These are phyloP conservation scores for Phalanger gymnotis DNA, from an alignment of 2,797 vertebrate species.

Conservation along the genomic window DNA sequence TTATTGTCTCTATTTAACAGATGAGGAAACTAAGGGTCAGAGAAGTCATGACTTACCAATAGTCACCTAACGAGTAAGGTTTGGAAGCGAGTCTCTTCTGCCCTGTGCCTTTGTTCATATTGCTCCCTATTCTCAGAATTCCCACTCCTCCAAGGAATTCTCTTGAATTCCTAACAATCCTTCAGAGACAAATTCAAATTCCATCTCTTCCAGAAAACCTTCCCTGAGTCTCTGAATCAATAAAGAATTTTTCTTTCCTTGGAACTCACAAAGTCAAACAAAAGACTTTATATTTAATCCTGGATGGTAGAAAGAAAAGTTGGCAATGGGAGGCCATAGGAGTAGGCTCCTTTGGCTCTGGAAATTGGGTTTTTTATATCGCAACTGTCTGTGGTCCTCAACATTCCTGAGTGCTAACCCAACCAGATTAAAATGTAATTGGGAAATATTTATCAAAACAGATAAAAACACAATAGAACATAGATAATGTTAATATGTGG, in stretches of 20 bases:
- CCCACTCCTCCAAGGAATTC: not conserved
- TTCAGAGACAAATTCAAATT: not conserved
- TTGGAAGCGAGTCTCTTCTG: not conserved
- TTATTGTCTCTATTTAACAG: not conserved
- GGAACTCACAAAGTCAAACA: not conserved
- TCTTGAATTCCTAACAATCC: not conserved
- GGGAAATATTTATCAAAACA: not conserved
- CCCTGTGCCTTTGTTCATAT: not conserved
- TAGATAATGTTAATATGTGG: not conserved
- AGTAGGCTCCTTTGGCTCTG: not conserved
- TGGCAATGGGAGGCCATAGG: not conserved
- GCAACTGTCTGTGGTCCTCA: not conserved
- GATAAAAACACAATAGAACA: not conserved
- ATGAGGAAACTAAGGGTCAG: not conserved
- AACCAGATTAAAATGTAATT: not conserved
- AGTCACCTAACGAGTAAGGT: not conserved
- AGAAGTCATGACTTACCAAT: not conserved
- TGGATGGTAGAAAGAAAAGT: not conserved
- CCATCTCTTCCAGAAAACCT: not conserved
- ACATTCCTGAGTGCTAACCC: not conserved
- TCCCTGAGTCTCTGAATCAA: not conserved
- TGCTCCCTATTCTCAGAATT: not conserved
- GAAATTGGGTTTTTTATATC: not conserved
- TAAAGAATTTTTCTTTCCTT: not conserved
- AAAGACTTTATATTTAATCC: not conserved